Evolutionary conservation across 2,888 invertebrate species (phyloP).

Genomic region (Eupithecia subumbrata): DNA sequence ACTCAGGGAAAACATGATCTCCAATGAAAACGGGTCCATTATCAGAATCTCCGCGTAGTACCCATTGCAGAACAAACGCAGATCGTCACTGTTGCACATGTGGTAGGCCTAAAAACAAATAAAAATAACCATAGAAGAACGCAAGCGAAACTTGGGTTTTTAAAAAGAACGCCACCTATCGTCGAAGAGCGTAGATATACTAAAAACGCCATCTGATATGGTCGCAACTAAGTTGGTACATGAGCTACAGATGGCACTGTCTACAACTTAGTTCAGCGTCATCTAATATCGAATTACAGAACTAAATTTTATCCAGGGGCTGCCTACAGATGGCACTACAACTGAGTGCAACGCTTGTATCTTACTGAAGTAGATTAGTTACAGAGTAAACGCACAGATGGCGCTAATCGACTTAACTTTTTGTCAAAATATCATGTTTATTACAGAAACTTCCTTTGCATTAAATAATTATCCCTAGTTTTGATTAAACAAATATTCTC

Average conservation of each 20-base stretch:
- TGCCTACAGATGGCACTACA: not conserved
- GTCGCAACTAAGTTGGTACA: not conserved
- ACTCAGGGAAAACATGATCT: constrained; percentile 94
- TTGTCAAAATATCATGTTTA: no score
- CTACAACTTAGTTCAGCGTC: not conserved
- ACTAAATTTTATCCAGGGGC: not conserved
- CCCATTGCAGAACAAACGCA: constrained; percentile 97
- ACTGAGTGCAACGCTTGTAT: not conserved
- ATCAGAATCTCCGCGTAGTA: constrained; percentile 99
- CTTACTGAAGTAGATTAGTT: not conserved
- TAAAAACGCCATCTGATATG: not conserved
- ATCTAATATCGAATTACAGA: not conserved
- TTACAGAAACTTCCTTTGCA: no score
- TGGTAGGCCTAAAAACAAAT: constrained; percentile 87
- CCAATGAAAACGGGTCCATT: constrained; percentile 98
- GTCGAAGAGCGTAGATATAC: not conserved
- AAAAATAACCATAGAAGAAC: not conserved
- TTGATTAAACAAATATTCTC: no score
- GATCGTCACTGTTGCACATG: constrained; percentile 92
- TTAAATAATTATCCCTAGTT: no score
- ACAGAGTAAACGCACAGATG: not conserved
- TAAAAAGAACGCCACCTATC: not conserved
- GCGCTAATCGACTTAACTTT: not conserved
- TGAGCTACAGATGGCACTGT: not conserved
- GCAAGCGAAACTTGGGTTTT: not conserved